Percentiles rank a stretch among this genome's conserved stretches.
Conservation (phyloP, 2,797 vertebrate genomes). For the Myotis vivesi region DNA sequence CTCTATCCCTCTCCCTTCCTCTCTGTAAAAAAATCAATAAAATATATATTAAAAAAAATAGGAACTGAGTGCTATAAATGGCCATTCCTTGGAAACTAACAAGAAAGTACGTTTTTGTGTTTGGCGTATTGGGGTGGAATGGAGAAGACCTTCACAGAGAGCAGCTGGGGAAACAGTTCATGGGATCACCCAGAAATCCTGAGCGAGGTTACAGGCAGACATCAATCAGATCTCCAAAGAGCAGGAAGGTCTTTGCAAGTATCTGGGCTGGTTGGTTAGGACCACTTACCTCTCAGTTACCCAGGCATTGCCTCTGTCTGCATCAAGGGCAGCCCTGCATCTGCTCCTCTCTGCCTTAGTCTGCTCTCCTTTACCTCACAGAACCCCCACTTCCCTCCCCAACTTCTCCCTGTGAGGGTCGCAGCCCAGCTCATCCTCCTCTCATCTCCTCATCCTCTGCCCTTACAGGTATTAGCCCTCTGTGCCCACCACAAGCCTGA, state of each 20-base stretch:
- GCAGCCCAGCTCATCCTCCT: neutral
- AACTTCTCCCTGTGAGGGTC: neutral
- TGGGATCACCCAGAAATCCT: neutral
- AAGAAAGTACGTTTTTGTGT: neutral
- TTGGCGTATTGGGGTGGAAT: neutral
- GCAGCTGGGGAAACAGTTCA: neutral
- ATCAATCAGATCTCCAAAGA: neutral
- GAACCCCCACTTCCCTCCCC: rapidly evolving
- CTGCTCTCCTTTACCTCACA: neutral
- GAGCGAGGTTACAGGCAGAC: neutral
- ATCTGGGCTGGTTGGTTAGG: neutral
- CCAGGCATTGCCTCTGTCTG: neutral
- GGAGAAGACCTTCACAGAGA: neutral
- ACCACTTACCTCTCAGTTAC: neutral
- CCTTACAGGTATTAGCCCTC: neutral
- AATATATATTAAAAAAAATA: neutral
- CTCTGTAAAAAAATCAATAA: no score
- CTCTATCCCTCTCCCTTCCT: no score
- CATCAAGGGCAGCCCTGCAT: neutral
- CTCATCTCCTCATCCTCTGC: neutral
- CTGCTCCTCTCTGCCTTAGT: neutral
- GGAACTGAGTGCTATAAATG: neutral
- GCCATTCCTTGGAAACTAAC: neutral
- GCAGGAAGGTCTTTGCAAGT: neutral
- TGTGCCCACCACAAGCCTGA: neutral